Conservation (phyloP, 2,797 vertebrate species). For the Catharus ustulatus region DNA sequence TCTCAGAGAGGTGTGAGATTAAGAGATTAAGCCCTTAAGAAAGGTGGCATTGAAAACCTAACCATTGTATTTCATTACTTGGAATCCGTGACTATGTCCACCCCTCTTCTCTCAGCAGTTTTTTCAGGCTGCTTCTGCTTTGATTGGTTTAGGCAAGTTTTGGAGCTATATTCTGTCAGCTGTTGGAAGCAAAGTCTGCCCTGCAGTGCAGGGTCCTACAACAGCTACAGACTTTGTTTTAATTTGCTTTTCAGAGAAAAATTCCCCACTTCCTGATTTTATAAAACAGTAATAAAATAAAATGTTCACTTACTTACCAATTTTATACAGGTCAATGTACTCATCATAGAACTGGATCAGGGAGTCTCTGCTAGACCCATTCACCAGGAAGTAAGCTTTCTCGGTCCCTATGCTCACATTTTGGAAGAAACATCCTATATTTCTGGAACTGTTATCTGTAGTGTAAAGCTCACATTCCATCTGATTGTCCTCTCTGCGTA, state of each 20-base stretch:
- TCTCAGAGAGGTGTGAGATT: not conserved
- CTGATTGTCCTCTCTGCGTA: accelerated
- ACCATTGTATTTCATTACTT: not conserved
- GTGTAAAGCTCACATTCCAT: conserved; percentile 43
- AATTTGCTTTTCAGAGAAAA: not conserved
- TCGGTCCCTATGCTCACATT: accelerated
- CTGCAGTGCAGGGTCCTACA: not conserved
- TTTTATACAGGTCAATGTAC: accelerated
- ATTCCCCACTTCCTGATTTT: not conserved
- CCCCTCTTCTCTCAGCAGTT: not conserved
- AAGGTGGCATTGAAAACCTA: not conserved
- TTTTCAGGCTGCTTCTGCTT: not conserved
- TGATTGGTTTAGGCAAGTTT: not conserved
- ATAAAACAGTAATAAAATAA: not conserved
- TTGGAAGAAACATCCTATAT: conserved; percentile 28
- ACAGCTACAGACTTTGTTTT: not conserved
- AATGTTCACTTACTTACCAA: conserved; percentile 33
- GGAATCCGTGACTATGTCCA: not conserved
- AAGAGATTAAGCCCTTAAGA: not conserved
- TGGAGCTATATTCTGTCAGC: not conserved
- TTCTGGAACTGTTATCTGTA: not conserved
- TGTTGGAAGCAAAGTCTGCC: not conserved
- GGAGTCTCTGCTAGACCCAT: not conserved
- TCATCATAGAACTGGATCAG: not conserved
- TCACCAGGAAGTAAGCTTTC: not conserved